Conservation (phyloP, 2,888 invertebrate genomes). For the Perizoma flavofasciatum region DNA sequence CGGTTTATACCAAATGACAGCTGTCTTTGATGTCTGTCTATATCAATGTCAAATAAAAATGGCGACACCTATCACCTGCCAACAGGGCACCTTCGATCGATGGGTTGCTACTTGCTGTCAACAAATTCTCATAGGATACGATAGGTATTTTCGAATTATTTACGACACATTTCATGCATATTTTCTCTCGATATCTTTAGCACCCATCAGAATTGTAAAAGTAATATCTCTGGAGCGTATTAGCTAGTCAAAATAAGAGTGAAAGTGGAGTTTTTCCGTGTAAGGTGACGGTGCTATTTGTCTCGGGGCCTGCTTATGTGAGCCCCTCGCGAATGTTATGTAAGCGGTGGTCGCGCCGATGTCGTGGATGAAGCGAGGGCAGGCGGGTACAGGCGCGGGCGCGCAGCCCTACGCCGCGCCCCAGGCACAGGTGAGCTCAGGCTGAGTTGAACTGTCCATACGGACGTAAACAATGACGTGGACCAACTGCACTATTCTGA, state of each 20-base stretch:
- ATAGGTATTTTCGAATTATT: slow-evolving; percentile 57
- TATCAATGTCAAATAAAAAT: slow-evolving; percentile 28
- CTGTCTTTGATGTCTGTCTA: background rate
- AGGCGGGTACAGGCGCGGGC: slow-evolving; percentile 58
- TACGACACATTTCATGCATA: slow-evolving; percentile 39
- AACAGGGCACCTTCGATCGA: slow-evolving; percentile 84
- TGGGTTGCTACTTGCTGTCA: slow-evolving; percentile 80
- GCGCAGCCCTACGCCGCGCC: slow-evolving; percentile 61
- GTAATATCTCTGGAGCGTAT: slow-evolving; percentile 22
- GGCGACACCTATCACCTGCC: slow-evolving; percentile 70
- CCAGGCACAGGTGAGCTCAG: slow-evolving; percentile 73
- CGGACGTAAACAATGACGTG: slow-evolving; percentile 79
- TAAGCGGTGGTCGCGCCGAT: slow-evolving; percentile 70
- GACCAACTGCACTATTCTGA: slow-evolving; percentile 45
- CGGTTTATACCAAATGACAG: no score
- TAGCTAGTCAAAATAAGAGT: slow-evolving; percentile 48
- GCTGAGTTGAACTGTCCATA: slow-evolving; percentile 53
- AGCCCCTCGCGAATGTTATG: slow-evolving; percentile 74
- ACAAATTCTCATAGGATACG: slow-evolving; percentile 56
- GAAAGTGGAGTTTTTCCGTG: slow-evolving; percentile 69
- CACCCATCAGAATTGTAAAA: slow-evolving; percentile 11
- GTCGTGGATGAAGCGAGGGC: slow-evolving; percentile 79
- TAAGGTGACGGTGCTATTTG: slow-evolving; percentile 70
- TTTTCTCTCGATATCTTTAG: slow-evolving; percentile 28
- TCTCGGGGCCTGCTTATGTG: slow-evolving; percentile 69